These are phyloP conservation scores for Crotalus viridis DNA, from an alignment of 2,113 vertebrate genomes.

Conservation along the genomic window DNA sequence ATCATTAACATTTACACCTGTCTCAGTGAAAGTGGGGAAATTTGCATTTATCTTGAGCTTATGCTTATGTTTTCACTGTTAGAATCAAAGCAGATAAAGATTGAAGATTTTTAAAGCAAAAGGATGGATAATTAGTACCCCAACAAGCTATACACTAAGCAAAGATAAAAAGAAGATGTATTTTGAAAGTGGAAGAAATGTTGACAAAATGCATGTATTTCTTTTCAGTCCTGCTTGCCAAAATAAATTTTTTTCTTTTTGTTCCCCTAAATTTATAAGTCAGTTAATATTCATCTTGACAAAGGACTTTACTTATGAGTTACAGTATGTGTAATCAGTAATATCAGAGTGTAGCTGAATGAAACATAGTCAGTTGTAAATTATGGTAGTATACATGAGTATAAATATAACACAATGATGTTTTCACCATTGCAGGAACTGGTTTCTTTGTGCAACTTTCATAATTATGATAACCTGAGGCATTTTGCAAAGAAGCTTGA, in stretches of 20 bases:
- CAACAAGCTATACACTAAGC: not conserved
- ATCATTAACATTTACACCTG: not conserved
- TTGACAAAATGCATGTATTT: not conserved
- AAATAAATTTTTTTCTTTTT: not conserved
- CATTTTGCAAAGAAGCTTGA: conserved; percentile 99
- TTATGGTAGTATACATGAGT: fast-evolving
- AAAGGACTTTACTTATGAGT: not conserved
- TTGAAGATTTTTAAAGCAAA: not conserved
- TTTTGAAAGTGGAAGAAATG: not conserved
- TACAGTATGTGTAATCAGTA: not conserved
- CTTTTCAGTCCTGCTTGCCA: not conserved
- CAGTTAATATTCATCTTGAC: not conserved
- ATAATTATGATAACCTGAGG: conserved; percentile 98
- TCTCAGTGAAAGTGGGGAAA: not conserved
- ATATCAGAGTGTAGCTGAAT: not conserved
- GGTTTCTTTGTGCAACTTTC: conserved; percentile 95
- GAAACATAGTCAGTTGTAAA: not conserved
- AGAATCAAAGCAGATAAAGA: not conserved
- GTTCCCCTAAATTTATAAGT: not conserved
- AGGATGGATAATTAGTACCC: not conserved
- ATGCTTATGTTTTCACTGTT: not conserved
- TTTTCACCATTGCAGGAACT: conserved; percentile 80
- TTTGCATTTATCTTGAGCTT: not conserved
- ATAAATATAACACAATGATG: not conserved
- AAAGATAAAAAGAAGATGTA: not conserved